These are phyloP conservation scores for Agriopis aurantiaria DNA, from an alignment of 2,888 invertebrate species.

Conservation along the genomic window DNA sequence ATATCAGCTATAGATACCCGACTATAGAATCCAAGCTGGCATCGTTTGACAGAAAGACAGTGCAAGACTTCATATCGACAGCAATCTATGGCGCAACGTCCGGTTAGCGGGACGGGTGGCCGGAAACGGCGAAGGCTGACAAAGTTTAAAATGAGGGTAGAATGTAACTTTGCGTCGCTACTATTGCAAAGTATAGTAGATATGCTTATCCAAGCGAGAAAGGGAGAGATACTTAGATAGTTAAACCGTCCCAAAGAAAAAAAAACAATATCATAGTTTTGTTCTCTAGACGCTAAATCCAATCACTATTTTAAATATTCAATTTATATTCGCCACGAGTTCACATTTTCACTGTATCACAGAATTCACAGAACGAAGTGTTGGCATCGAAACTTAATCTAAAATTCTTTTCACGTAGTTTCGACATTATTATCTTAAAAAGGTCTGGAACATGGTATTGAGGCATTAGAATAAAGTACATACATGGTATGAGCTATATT, in stretches of 20 bases:
- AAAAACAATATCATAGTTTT: not conserved
- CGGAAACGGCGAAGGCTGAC: conserved; percentile 40
- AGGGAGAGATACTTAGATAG: not conserved
- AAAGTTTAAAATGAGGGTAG: conserved; percentile 33
- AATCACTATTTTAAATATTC: conserved; percentile 5
- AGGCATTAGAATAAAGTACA: not conserved
- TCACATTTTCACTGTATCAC: not conserved
- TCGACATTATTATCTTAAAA: not conserved
- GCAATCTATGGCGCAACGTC: conserved; percentile 58
- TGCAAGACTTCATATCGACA: conserved; percentile 47
- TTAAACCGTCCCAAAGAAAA: not conserved
- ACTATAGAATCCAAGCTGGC: not conserved
- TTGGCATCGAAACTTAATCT: conserved; percentile 43
- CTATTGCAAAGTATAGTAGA: not conserved
- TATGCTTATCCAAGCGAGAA: not conserved
- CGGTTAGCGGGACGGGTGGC: conserved; percentile 49
- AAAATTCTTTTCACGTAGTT: conserved; percentile 56
- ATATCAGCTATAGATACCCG: not conserved
- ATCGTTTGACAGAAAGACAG: conserved; percentile 15
- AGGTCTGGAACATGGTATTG: not conserved
- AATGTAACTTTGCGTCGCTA: conserved; percentile 7
- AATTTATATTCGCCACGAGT: conserved; percentile 7
- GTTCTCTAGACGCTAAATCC: not conserved
- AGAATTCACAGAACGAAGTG: conserved; percentile 6
- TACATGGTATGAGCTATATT: too few relatives aligned